A percentile compares a stretch with the other conserved stretches of the same genome.
Conservation (phyloP, 2,888 invertebrate genomes). For the Nephrotoma appendiculata region DNA sequence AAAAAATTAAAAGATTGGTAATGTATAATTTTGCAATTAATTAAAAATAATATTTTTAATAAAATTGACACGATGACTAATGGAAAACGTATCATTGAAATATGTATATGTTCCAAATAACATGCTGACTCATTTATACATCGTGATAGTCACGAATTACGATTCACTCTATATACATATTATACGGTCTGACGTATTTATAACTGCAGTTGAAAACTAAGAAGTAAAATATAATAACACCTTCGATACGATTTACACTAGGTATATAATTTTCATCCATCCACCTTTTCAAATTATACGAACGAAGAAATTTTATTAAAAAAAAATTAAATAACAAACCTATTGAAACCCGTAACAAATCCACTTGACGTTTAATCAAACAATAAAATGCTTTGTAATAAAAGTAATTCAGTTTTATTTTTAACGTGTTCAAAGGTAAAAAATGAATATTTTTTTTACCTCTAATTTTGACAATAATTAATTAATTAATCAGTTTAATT, state of each 20-base stretch:
- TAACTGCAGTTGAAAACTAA: not conserved
- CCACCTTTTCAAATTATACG: not conserved
- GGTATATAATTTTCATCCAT: not conserved
- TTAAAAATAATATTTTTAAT: not conserved
- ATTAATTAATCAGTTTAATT: not conserved
- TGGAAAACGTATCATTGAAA: not conserved
- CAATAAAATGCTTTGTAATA: slow-evolving; percentile 3
- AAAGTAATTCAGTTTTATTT: not conserved
- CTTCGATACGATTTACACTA: not conserved
- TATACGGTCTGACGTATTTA: not conserved
- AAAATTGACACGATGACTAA: not conserved
- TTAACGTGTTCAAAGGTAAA: not conserved
- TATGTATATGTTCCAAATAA: not conserved
- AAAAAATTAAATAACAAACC: not conserved
- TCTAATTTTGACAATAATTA: not conserved
- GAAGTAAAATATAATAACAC: not conserved
- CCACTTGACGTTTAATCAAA: slow-evolving; percentile 2
- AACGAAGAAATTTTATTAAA: not conserved
- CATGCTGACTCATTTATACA: not conserved
- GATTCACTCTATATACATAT: not conserved
- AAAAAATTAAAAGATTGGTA: not conserved
- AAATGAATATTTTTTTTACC: not conserved
- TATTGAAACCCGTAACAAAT: slow-evolving; percentile 2
- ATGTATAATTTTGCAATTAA: not conserved
- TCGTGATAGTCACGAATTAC: not conserved